Base-by-base conservation (phyloP, 2,797 vertebrate genomes). In the Pangasius mekongensis region DNA sequence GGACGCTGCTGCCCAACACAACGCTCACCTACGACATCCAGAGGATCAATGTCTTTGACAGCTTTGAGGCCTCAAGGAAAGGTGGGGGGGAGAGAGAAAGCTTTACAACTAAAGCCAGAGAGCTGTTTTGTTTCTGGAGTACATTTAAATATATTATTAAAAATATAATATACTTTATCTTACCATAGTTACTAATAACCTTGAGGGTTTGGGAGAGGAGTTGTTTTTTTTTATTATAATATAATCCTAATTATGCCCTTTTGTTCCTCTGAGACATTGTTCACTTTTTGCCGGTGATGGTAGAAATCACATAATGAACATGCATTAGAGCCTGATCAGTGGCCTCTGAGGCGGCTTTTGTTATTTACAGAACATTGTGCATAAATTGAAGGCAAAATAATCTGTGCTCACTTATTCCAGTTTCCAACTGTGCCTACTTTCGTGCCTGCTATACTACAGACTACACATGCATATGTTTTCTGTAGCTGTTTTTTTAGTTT, bases 21-120 rank as follows among this genome's bases (percentile, higher is more conserved):
- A 99, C 98, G 0, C 95, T 99, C 90, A 99, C 98, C 54, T 99
- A 99, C 2, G 98, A 99, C 93, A 99, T 99, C 91, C 98, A 99
- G 96, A 99, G 98, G 96, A 99, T 99, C 95, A 99, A 99, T 92
- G 98, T 99, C 90, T 99, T 99, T 82, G 98, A 99, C 95, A 99
- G 98, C 95, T 99, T 99, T 89, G 98, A 99, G 95, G 98, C 98
- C 92, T 99, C 98, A 78, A 98, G 99, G 94, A 99, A 99, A 98
- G 98, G 98, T 99, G 96, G 96, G 87, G 43, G 30, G 8, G 30
- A 6, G 67, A 52, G 62, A 20, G 22, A 64, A 18, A 0, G 10
- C 56, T 73, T 87, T 49, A 33, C 54, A 83, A 7, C 11, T 2
- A 73, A 60, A 49, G 20, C 13, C n/a, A 76, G 22, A 74, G 4